Percentiles rank a stretch among this genome's conserved stretches.
Evolutionary conservation across 2,888 invertebrate species (phyloP).

Genomic region (Noctua janthe): DNA sequence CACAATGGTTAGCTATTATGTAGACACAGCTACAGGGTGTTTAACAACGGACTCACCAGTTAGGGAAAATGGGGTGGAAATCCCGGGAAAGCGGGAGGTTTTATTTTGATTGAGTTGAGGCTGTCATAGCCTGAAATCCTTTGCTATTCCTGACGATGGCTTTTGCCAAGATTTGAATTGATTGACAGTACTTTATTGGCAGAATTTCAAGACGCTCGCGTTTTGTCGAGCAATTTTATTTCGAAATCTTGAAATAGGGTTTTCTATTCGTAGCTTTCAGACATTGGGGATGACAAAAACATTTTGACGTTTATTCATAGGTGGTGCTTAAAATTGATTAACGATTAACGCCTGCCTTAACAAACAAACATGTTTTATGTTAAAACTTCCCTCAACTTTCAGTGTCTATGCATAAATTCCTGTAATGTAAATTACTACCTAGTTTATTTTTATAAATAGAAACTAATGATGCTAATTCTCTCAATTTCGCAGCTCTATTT

Average conservation of each 20-base stretch:
- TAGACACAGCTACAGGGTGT: conserved; percentile 9
- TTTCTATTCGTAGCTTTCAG: not conserved
- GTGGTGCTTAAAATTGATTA: not conserved
- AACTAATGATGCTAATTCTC: not conserved
- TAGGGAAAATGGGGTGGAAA: conserved; percentile 21
- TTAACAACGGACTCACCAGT: conserved; percentile 22
- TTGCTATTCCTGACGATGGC: conserved; percentile 11
- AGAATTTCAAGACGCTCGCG: not conserved
- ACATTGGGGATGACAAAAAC: not conserved
- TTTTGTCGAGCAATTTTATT: conserved; percentile 30
- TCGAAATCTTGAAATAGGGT: not conserved
- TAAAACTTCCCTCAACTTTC: not conserved
- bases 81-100: not conserved
- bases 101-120: conserved; percentile 35
- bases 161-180: conserved; percentile 29
- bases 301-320: not conserved
- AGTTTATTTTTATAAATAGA: not conserved
- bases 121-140: conserved; percentile 16
- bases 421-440: not conserved
- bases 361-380: not conserved
- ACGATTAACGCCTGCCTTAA: not conserved
- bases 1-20: conserved; percentile 24
- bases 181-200: conserved; percentile 44
- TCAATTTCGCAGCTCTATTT: not conserved
- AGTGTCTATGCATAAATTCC: not conserved